Percentiles rank a stretch among this genome's conserved stretches.
Conservation (phyloP, 2,797 vertebrate species). For the Acrocephalus scirpaceus region DNA sequence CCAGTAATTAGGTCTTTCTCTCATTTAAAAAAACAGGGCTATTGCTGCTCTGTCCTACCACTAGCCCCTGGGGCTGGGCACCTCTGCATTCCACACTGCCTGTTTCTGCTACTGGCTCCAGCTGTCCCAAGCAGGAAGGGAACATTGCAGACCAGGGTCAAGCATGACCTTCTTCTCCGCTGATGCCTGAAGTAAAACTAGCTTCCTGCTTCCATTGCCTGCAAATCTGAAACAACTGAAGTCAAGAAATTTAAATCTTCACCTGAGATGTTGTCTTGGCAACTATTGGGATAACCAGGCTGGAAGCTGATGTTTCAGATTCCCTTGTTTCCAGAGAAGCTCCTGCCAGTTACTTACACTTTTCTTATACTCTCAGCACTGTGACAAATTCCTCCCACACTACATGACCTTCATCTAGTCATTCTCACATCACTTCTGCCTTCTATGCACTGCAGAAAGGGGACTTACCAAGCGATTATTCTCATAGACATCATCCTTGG, state of each 20-base stretch:
- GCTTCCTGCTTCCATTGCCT: not conserved
- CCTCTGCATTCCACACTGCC: not conserved
- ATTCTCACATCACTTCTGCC: not conserved
- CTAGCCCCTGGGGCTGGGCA: not conserved
- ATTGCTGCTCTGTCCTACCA: not conserved
- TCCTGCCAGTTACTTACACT: not conserved
- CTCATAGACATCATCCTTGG: slow-evolving; percentile 94
- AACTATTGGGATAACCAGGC: not conserved
- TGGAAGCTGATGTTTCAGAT: not conserved
- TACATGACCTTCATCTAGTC: not conserved
- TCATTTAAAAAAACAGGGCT: not conserved
- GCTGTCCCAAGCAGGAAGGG: not conserved
- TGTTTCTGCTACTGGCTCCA: not conserved
- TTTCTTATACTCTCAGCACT: not conserved
- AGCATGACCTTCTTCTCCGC: not conserved
- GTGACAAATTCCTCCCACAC: not conserved
- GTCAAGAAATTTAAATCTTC: not conserved
- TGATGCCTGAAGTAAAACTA: not conserved
- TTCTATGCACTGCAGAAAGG: not conserved
- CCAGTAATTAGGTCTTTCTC: not conserved
- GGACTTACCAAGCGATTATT: slow-evolving; percentile 96
- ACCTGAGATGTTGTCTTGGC: not conserved
- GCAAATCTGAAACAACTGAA: not conserved
- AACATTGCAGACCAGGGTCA: not conserved
- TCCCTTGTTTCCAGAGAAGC: not conserved